Evolutionary conservation across 92 coral and sea anemone species (phyloP).

Genomic region (Chrysogorgia sp.): DNA sequence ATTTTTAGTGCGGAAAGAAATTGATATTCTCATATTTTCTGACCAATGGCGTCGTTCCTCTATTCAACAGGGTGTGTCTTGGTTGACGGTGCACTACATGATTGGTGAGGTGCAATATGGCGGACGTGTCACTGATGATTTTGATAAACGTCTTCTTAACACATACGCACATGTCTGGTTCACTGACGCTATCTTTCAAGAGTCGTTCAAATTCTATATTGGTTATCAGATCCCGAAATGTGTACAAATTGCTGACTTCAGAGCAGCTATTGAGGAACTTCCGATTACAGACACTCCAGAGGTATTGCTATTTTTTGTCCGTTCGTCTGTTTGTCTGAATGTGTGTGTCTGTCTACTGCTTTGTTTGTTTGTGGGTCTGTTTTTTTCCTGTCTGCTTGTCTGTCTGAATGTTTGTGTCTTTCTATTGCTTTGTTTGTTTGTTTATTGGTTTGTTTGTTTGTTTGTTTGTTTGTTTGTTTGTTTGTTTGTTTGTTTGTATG

Average conservation of each 20-base stretch:
- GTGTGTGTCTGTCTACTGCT: too few species aligned
- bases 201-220: conserved; percentile 92
- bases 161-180: conserved; percentile 95
- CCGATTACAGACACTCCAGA: conserved; percentile 95
- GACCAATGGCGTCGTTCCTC: too few species aligned
- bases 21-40: too few species aligned
- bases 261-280: conserved; percentile 84
- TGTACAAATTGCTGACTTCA: conserved; percentile 82
- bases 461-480: background rate
- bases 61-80: conserved; percentile 84
- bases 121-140: conserved; percentile 97
- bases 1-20: too few species aligned
- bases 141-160: conserved; percentile 93
- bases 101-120: conserved; percentile 99
- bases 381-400: background rate
- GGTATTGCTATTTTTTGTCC: conserved; percentile 49
- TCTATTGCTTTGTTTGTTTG: background rate
- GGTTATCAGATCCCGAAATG: conserved; percentile 92
- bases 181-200: conserved; percentile 85
- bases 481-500: background rate
- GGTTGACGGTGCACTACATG: conserved; percentile 97
- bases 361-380: background rate
- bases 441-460: conserved; percentile 1
- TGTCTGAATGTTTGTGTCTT: conserved; percentile 4
- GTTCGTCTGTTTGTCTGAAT: too few species aligned